phyloP scores from a whole-genome alignment of 1,140 invertebrate species.

The Listronotus oregonensis region DNA sequence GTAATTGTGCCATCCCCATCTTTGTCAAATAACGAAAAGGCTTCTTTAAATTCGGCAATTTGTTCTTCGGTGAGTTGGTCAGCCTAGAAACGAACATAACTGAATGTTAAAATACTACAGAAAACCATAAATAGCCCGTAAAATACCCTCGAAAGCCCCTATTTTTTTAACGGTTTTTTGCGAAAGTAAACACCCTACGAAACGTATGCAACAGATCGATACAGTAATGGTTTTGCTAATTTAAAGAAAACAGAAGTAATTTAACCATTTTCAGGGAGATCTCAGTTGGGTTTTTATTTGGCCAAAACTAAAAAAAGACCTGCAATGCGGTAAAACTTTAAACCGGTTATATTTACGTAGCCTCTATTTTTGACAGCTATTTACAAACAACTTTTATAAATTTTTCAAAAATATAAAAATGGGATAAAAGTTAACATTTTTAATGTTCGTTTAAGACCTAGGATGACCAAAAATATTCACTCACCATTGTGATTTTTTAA shows the following conservation, averaged over 20 bases:
- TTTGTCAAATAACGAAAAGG: slow-evolving; percentile 99
- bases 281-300: background rate
- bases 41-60: slow-evolving; percentile 99
- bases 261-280: background rate
- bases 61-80: slow-evolving; percentile 98
- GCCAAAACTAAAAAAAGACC: slow-evolving; percentile 14
- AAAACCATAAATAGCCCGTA: background rate
- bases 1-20: slow-evolving; percentile 99
- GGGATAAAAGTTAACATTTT: background rate
- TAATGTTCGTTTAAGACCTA: slow-evolving; percentile 9
- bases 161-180: slow-evolving; percentile 16
- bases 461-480: slow-evolving; percentile 57
- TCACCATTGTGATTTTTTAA: slow-evolving; percentile 63
- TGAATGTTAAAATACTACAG: background rate
- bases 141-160: slow-evolving; percentile 1
- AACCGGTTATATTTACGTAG: slow-evolving; percentile 45
- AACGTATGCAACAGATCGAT: slow-evolving; percentile 47
- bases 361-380: slow-evolving; percentile 43
- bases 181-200: slow-evolving; percentile 42
- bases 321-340: slow-evolving; percentile 51
- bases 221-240: slow-evolving; percentile 22
- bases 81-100: slow-evolving; percentile 66
- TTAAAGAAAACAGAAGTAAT: background rate
- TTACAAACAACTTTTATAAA: slow-evolving; percentile 37
- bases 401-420: slow-evolving; percentile 37